phyloP scores from a whole-genome alignment of 2,888 invertebrate species.

The Caenorhabditis zanzibari region DNA sequence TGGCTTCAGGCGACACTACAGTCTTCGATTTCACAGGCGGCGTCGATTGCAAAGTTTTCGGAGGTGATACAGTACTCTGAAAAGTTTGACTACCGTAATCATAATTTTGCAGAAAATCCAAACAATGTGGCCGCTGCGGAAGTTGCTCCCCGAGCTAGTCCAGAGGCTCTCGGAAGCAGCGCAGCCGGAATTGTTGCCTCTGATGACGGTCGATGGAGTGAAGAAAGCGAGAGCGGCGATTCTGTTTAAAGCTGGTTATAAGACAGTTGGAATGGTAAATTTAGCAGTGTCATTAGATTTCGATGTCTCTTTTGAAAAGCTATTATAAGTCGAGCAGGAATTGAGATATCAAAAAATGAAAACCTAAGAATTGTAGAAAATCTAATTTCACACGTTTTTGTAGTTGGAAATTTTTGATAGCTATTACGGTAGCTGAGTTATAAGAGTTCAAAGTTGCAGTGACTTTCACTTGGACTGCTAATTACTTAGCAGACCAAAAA shows the following conservation, averaged over 20 bases:
- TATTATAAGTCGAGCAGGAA: too few species aligned
- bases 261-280: slow-evolving; percentile 81
- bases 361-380: too few species aligned
- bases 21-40: slow-evolving; percentile 88
- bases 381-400: too few species aligned
- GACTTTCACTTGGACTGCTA: too few species aligned
- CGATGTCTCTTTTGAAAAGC: too few species aligned
- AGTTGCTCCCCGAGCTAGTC: slow-evolving; percentile 89
- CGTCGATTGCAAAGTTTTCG: slow-evolving; percentile 90
- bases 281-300: too few species aligned
- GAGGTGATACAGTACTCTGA: slow-evolving; percentile 86
- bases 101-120: slow-evolving; percentile 86
- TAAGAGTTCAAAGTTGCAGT: too few species aligned
- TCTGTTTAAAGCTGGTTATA: slow-evolving; percentile 91
- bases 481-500: too few species aligned
- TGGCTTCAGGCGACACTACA: slow-evolving; percentile 89
- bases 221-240: slow-evolving; percentile 93
- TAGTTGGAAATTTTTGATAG: too few species aligned
- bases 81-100: background rate
- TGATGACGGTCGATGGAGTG: slow-evolving; percentile 93
- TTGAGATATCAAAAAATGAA: too few species aligned
- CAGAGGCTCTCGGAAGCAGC: slow-evolving; percentile 91
- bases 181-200: slow-evolving; percentile 89
- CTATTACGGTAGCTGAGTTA: too few species aligned
- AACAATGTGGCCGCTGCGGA: slow-evolving; percentile 91